Evolutionary conservation across 2,888 invertebrate genomes (phyloP), one percentile per base, ranked within the genome.

Genomic region (Orchesellides sinensis): DNA sequence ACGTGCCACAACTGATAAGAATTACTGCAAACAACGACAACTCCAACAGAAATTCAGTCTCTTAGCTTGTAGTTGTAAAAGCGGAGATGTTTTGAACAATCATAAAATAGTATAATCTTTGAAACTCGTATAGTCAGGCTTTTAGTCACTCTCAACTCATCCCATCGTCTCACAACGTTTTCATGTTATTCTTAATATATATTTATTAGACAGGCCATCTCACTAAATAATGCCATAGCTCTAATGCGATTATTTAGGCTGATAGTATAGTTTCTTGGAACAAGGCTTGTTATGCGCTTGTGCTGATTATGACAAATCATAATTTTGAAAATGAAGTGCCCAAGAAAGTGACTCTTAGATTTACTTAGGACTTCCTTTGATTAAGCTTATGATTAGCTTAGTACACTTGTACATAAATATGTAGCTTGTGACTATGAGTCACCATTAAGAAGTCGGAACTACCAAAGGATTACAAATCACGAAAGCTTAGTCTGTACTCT

Each of bases 191-290:
- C 4, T n/a, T 45, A 69, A 54, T 70, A 27, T 70, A 40, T 70
- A 70, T 70, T 70, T 70, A 70, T 70, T 70, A 35, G 70, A 70
- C 70, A 70, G 70, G 25, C 56, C 35, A 56, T 70, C 56, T 54
- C 21, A 35, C n/a, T 52, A 45, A 70, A 70, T 54, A 54, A 25
- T 14, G 23, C 25, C n/a, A n/a, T n/a, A n/a, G n/a, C n/a, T 23
- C 25, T 54, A 54, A 54, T 56, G 45, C 40, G 56, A 54, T 69
- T 54, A 69, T 69, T 69, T 52, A 68, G 49, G 68, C 23, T 54
- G 54, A 54, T 54, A 23, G 25, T 49, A 12, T 4, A 4, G 23
- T 23, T 54, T 54, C 54, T 54, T 25, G 54, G 54, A 54, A 54
- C 25, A 4, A 6, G 40, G n/a, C 14, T 5, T 25, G 17, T 21